Evolutionary conservation across 2,113 vertebrate genomes (phyloP).

Genomic region (Motacilla tschutschensis): DNA sequence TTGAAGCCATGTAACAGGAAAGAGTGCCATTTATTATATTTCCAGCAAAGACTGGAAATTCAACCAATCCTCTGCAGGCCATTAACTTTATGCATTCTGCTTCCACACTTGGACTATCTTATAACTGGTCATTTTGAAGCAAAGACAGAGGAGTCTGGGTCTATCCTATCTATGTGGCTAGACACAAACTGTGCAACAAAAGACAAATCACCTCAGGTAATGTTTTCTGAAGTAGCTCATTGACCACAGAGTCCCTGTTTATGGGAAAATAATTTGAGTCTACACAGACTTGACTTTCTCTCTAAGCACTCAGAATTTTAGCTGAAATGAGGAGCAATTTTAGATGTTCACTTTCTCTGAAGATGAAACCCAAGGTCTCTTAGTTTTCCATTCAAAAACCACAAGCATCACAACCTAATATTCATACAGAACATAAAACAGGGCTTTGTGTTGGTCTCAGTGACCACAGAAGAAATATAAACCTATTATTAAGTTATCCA

Average conservation of each 20-base stretch:
- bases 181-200: not conserved
- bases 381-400: not conserved
- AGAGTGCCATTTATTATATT: not conserved
- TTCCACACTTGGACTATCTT: not conserved
- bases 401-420: slow-evolving; percentile 27
- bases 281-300: not conserved
- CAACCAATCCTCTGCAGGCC: not conserved
- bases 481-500: slow-evolving; percentile 39
- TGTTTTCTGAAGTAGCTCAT: slow-evolving; percentile 26
- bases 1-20: not conserved
- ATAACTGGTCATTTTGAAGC: not conserved
- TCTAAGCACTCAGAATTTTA: not conserved
- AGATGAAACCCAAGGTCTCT: slow-evolving; percentile 3
- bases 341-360: not conserved
- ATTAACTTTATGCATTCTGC: not conserved
- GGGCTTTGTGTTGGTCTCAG: not conserved
- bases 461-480: slow-evolving; percentile 41
- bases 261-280: slow-evolving; percentile 22
- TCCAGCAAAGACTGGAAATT: not conserved
- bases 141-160: not conserved
- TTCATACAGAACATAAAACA: slow-evolving; percentile 28
- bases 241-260: slow-evolving; percentile 8
- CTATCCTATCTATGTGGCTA: not conserved
- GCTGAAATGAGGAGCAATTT: slow-evolving; percentile 7
- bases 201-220: not conserved